Base-by-base conservation (phyloP, 2,113 vertebrate species). In the Salvelinus namaycush region DNA sequence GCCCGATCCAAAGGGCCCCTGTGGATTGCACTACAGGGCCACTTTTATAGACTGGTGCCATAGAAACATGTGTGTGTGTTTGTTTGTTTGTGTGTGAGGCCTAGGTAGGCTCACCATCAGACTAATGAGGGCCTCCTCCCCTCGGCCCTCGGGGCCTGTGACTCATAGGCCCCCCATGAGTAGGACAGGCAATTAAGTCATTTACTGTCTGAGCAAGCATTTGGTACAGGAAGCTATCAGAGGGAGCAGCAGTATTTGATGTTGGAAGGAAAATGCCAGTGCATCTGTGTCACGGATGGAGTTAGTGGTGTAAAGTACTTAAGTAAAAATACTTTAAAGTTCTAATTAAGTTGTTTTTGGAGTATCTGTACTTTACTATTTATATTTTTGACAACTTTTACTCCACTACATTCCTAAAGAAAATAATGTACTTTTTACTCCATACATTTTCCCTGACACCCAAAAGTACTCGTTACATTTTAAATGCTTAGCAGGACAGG, bases 161-260 rank as follows among this genome's bases (percentile, higher is more conserved):
- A 89, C 76, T 89, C 85, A 88, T 72, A 81, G 64, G 68, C 76
- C 54, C 48, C 72, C n/a, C 59, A 22, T 71, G 80, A 79, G 68
- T 51, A 51, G 64, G n/a, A 76, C 27, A 66, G 29, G 29, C 76
- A 34, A 1, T 69, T 64, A 76, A 54, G 75, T 78, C 48, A 86
- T 84, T 82, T 76, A 75, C 77, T 24, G 48, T 20, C 60, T 74
- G 68, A 85, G 84, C 84, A 64, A 34, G 57, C 67, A 34, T 73
- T 13, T 84, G 86, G 87, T 80, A 75, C 86, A 86, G 84, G 87
- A 91, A 86, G 74, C 66, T 44, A 64, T 65, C 48, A 26, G 4
- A 2, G 29, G n/a, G 27, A 69, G n/a, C 44, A 69, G 27, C 44
- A 26, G 1, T 6, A 44, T 34, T 65, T 59, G 62, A 83, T 79